A percentile compares a stretch with the other conserved stretches of the same genome.
These are phyloP conservation scores for Chelon labrosus DNA, from an alignment of 2,797 vertebrate species.

Conservation along the genomic window DNA sequence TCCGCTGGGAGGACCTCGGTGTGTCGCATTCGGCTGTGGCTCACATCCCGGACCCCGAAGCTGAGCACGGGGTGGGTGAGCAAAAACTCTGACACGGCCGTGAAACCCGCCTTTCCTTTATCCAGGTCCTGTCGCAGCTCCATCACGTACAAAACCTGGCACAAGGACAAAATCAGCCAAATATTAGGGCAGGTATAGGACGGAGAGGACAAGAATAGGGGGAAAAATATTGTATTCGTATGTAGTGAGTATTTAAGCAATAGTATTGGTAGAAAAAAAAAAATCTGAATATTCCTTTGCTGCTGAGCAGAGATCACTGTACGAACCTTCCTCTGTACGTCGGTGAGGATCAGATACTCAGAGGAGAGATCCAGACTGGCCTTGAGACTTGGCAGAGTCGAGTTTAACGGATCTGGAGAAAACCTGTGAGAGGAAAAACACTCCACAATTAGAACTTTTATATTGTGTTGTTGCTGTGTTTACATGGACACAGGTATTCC, in stretches of 20 bases:
- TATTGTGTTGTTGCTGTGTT: too few species aligned
- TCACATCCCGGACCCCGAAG: conserved; percentile 95
- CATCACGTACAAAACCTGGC: conserved; percentile 98
- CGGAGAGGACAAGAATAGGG: too few species aligned
- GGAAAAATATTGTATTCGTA: too few species aligned
- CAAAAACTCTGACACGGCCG: conserved; percentile 97
- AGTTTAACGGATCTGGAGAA: conserved; percentile 94
- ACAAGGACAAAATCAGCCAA: background rate
- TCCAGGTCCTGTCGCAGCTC: conserved; percentile 95
- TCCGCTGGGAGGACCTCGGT: conserved; percentile 95
- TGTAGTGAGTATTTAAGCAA: too few species aligned
- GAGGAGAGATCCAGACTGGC: conserved; percentile 95
- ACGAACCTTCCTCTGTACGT: conserved; percentile 98
- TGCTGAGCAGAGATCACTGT: too few species aligned
- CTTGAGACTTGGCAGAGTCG: conserved; percentile 92
- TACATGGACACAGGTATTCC: too few species aligned
- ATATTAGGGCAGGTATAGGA: too few species aligned
- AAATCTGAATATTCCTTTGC: too few species aligned
- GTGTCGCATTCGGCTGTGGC: conserved; percentile 89
- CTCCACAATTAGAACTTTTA: background rate
- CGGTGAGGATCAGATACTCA: conserved; percentile 95
- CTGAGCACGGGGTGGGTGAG: conserved; percentile 97
- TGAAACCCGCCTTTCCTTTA: conserved; percentile 94
- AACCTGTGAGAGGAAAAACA: conserved; percentile 86
- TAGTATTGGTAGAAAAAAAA: too few species aligned